Conservation (phyloP, 2,888 invertebrate species). For the Chymomyza procnemis region DNA sequence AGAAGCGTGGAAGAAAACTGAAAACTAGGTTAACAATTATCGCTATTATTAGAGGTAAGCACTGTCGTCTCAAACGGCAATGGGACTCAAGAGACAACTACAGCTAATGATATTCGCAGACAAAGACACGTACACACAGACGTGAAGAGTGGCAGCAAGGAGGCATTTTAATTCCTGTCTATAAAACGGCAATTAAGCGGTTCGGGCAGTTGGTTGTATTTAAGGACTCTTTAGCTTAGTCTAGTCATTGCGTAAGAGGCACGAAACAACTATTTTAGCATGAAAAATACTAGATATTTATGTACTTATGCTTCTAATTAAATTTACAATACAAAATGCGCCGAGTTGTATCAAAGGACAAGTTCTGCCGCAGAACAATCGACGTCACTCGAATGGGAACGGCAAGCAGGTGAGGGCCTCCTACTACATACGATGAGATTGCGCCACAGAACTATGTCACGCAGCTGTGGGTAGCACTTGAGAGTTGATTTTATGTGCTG, state of each 20-base stretch:
- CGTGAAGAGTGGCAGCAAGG: background rate
- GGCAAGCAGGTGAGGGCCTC: too few species aligned
- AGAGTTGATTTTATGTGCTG: too few species aligned
- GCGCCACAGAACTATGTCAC: too few species aligned
- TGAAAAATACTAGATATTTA: background rate
- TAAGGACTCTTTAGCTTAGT: constrained; percentile 33
- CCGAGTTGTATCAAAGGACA: too few species aligned
- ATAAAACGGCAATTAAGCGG: background rate
- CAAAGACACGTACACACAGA: background rate
- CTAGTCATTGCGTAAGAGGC: constrained; percentile 33
- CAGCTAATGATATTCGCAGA: background rate
- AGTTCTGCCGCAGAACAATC: too few species aligned
- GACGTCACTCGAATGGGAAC: too few species aligned
- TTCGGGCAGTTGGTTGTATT: background rate
- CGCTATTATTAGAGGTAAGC: background rate
- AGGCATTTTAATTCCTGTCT: background rate
- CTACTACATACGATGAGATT: too few species aligned
- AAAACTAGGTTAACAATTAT: background rate
- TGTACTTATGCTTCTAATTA: too few species aligned
- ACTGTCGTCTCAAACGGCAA: background rate
- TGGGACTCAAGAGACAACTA: background rate
- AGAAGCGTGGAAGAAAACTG: background rate
- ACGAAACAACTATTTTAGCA: background rate
- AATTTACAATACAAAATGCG: background rate
- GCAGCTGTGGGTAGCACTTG: too few species aligned